Percentiles rank a stretch among this genome's conserved stretches.
phyloP scores from a whole-genome alignment of 2,113 vertebrate species.

The Panthera uncia region DNA sequence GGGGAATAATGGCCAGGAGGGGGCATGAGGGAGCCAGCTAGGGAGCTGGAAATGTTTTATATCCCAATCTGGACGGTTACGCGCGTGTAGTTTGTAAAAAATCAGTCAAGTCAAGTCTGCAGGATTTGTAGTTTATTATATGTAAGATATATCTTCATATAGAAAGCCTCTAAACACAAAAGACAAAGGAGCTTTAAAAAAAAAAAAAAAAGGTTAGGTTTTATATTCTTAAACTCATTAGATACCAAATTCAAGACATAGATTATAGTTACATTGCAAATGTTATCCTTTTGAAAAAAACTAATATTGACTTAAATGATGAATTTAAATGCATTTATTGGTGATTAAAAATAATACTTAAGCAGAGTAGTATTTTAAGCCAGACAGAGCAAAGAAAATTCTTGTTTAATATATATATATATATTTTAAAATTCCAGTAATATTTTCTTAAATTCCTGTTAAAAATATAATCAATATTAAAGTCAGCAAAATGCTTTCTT shows the following conservation, averaged over 20 bases:
- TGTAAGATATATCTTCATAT: slow-evolving; percentile 65
- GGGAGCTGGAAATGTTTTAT: neutral
- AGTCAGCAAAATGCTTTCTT: slow-evolving; percentile 67
- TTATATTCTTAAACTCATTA: slow-evolving; percentile 59
- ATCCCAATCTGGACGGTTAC: neutral
- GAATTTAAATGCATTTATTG: slow-evolving; percentile 70
- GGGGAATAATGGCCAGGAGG: slow-evolving; percentile 33
- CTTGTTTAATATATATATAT: slow-evolving; percentile 65
- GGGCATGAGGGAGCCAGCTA: neutral
- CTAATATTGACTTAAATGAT: slow-evolving; percentile 68
- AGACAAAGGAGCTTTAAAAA: slow-evolving; percentile 33
- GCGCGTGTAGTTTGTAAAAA: neutral
- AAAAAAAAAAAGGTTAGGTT: slow-evolving; percentile 16
- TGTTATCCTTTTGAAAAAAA: slow-evolving; percentile 44
- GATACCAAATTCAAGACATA: slow-evolving; percentile 50
- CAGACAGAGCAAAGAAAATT: slow-evolving; percentile 66
- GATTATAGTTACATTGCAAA: slow-evolving; percentile 64
- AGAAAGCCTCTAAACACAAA: slow-evolving; percentile 63
- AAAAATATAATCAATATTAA: slow-evolving; percentile 75
- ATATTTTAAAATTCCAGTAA: slow-evolving; percentile 72
- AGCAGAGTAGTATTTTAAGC: slow-evolving; percentile 70
- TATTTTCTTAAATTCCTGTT: slow-evolving; percentile 73
- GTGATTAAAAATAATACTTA: slow-evolving; percentile 71
- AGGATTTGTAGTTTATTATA: slow-evolving; percentile 68
- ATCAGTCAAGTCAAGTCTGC: neutral